These are phyloP conservation scores for Ecliptopera silaceata DNA, from an alignment of 2,888 invertebrate genomes.

Conservation along the genomic window DNA sequence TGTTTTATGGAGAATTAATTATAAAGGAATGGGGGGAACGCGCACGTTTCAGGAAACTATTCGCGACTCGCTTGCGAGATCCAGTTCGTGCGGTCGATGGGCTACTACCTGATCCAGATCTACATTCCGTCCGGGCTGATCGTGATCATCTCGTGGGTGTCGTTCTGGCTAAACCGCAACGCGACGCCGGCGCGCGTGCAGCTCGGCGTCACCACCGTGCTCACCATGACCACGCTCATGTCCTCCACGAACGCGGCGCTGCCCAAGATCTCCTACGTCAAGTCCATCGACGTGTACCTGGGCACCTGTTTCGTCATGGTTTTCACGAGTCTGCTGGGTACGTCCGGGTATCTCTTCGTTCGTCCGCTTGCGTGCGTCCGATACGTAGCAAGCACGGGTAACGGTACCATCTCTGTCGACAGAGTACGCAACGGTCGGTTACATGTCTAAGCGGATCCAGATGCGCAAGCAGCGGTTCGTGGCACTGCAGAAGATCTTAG, in stretches of 20 bases:
- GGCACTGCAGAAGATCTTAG: slow-evolving; percentile 93
- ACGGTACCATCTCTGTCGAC: slow-evolving; percentile 39
- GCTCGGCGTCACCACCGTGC: slow-evolving; percentile 95
- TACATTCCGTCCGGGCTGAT: slow-evolving; percentile 97
- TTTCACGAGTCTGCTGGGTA: slow-evolving; percentile 94
- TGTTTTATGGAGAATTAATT: neutral
- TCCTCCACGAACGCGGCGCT: slow-evolving; percentile 96
- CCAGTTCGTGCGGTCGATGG: slow-evolving; percentile 97
- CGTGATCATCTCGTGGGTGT: slow-evolving; percentile 97
- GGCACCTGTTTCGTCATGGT: slow-evolving; percentile 99
- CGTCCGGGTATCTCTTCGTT: slow-evolving; percentile 64
- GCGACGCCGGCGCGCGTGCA: slow-evolving; percentile 96
- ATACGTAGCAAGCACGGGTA: neutral
- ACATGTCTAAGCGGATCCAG: slow-evolving; percentile 97
- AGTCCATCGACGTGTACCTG: slow-evolving; percentile 97
- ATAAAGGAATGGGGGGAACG: neutral
- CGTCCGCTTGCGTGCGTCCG: slow-evolving; percentile 38
- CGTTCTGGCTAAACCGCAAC: slow-evolving; percentile 96
- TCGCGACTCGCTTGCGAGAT: slow-evolving; percentile 96
- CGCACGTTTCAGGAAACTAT: slow-evolving; percentile 89
- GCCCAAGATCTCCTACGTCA: slow-evolving; percentile 98
- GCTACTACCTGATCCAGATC: slow-evolving; percentile 98
- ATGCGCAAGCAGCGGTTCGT: slow-evolving; percentile 95
- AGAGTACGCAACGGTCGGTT: slow-evolving; percentile 98
- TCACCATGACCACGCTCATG: slow-evolving; percentile 98